Evolutionary conservation across 2,888 invertebrate species (phyloP).

Genomic region (Exephanes ischioxanthus): DNA sequence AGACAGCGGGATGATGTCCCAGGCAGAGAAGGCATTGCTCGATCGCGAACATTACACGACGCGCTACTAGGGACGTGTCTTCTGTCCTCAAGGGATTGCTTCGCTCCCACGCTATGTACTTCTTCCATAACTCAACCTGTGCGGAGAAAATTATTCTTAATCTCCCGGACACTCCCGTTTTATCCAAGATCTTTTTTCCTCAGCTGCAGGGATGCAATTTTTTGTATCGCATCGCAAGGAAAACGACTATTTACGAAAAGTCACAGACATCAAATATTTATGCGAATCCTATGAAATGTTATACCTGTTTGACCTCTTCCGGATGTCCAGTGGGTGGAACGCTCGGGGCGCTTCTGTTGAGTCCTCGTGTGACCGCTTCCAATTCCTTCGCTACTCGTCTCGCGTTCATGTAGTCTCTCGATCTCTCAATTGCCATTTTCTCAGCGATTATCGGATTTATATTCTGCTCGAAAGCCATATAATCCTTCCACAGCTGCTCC

Average conservation of each 20-base stretch:
- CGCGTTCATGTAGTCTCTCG: conserved; percentile 99
- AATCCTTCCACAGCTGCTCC: conserved; percentile 98
- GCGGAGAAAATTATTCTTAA: background rate
- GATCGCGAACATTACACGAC: conserved; percentile 98
- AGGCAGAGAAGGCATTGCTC: conserved; percentile 98
- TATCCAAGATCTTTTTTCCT: no score
- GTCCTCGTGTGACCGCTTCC: conserved; percentile 96
- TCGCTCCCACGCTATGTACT: conserved; percentile 99
- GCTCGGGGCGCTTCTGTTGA: conserved; percentile 98
- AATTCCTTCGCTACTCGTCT: conserved; percentile 97
- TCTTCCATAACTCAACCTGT: conserved; percentile 99
- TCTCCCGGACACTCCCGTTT: background rate
- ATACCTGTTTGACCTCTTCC: conserved; percentile 96
- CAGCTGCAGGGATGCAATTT: background rate
- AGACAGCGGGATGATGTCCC: conserved; percentile 99
- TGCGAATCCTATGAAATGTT: conserved; percentile 7
- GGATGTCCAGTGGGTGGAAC: conserved; percentile 96
- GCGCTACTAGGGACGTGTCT: conserved; percentile 96
- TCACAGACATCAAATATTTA: no score
- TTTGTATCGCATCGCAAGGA: background rate
- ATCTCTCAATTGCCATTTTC: conserved; percentile 98
- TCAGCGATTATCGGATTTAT: conserved; percentile 97
- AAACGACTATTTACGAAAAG: background rate
- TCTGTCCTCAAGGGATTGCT: conserved; percentile 98
- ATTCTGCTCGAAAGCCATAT: conserved; percentile 97